Evolutionary conservation across 2,888 invertebrate species (phyloP).

Genomic region (Tetragonula carbonaria): DNA sequence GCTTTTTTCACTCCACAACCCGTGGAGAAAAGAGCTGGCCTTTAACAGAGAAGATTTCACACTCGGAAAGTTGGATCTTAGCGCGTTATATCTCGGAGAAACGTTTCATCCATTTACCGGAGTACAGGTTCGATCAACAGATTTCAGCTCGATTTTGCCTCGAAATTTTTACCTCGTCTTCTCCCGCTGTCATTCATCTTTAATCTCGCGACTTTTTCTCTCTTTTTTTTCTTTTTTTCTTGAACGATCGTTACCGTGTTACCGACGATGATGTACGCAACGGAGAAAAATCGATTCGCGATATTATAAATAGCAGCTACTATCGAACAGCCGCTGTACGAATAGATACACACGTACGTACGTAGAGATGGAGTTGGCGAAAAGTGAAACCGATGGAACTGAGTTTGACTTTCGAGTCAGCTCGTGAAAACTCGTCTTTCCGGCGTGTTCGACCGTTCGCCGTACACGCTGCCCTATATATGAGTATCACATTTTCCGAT

Average conservation of each 20-base stretch:
- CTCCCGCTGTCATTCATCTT: background rate
- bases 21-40: slow-evolving; percentile 15
- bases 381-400: background rate
- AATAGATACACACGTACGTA: too few relatives aligned
- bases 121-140: slow-evolving; percentile 10
- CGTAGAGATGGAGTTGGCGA: too few relatives aligned
- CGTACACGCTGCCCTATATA: slow-evolving; percentile 29
- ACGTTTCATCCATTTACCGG: slow-evolving; percentile 49
- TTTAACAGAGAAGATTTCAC: slow-evolving; percentile 27
- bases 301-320: too few relatives aligned
- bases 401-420: background rate
- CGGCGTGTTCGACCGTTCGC: background rate
- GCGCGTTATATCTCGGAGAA: slow-evolving; percentile 14
- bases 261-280: too few relatives aligned
- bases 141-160: slow-evolving; percentile 33
- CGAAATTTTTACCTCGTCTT: slow-evolving; percentile 7
- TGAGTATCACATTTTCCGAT: slow-evolving; percentile 51
- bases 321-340: too few relatives aligned
- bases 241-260: background rate
- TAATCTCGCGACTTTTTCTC: too few relatives aligned
- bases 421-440: slow-evolving; percentile 8
- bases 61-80: slow-evolving; percentile 23
- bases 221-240: too few relatives aligned
- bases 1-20: slow-evolving; percentile 1
- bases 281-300: too few relatives aligned